phyloP scores from a whole-genome alignment of 2,888 invertebrate genomes.

The Oithona nana region DNA sequence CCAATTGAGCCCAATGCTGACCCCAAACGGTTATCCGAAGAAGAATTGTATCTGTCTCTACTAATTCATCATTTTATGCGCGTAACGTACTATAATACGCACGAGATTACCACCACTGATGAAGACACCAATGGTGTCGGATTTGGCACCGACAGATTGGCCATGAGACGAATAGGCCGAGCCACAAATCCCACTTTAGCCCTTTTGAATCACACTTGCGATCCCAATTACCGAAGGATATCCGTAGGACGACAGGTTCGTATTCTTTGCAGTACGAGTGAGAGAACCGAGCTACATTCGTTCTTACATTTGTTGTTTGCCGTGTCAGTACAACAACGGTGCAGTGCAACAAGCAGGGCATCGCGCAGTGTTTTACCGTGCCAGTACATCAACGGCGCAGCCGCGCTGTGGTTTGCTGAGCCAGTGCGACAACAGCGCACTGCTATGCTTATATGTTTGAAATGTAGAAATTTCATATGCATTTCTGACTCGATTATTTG shows the following conservation, averaged over 20 bases:
- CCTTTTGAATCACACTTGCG: constrained; percentile 9
- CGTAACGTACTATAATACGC: constrained; percentile 9
- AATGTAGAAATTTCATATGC: too few species aligned
- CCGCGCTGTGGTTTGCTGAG: too few species aligned
- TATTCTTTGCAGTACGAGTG: too few species aligned
- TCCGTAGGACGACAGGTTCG: background rate
- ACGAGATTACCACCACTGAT: constrained; percentile 11
- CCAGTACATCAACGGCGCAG: too few species aligned
- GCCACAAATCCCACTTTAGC: constrained; percentile 14
- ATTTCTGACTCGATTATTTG: too few species aligned
- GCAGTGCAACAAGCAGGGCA: too few species aligned
- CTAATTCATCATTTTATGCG: constrained; percentile 14
- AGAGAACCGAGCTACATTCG: too few species aligned
- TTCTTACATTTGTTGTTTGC: too few species aligned
- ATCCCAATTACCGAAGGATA: constrained; percentile 13
- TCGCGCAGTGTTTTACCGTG: too few species aligned
- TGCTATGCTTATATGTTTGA: too few species aligned
- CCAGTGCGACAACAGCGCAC: too few species aligned
- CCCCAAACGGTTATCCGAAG: background rate
- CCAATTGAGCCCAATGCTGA: background rate
- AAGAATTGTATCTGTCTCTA: background rate
- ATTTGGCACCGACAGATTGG: background rate
- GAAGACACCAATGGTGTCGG: background rate
- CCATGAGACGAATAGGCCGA: constrained; percentile 7
- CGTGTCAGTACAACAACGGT: too few species aligned